Base-by-base conservation (phyloP, 2,888 invertebrate species). In the Podotricha telesiphe region DNA sequence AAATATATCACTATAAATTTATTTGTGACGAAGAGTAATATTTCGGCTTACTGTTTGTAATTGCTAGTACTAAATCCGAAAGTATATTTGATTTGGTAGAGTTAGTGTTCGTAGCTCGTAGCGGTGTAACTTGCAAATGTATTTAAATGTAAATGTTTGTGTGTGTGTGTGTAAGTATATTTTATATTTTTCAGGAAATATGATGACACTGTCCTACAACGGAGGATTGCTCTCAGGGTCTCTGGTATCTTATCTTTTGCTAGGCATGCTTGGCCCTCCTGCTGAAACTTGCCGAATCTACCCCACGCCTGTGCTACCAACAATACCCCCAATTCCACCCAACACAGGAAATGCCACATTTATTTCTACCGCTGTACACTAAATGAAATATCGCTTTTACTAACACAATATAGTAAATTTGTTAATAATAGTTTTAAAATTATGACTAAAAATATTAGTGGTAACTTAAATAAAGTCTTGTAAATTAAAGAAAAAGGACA, bases 121-220 rank as follows among this genome's bases (percentile, higher is more conserved):
- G 6, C 2, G 28, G 28, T 28, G 6, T 28, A 28, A 6, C 28
- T 28, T 28, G 28, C 6, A 28, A 28, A 6, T 28, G 28, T 28
- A 28, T 28, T n/a, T n/a, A n/a, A n/a, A n/a, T n/a, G n/a, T n/a
- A n/a, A n/a, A n/a, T n/a, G n/a, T n/a, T n/a, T n/a, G n/a, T n/a
- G n/a, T n/a, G n/a, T n/a, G n/a, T n/a, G n/a, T n/a, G n/a, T n/a
- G 6, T 8, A 37, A 37, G 3, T 37, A 10, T 1, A 1, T 37
- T 20, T 20, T 40, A 19, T 42, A 66, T 5, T 70, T 87, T 85
- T 50, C 90, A 96, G 97, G 97, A 59, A 98, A 98, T 83, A 97
- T 98, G 87, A 98, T 98, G 98, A 98, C 98, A 0, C 85, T 98
- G 2, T 97, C 97, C 0, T 98, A 98, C 88, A 98, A 97, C 85